Evolutionary conservation across 2,888 invertebrate species (phyloP).

Genomic region (Mylabris sibirica): DNA sequence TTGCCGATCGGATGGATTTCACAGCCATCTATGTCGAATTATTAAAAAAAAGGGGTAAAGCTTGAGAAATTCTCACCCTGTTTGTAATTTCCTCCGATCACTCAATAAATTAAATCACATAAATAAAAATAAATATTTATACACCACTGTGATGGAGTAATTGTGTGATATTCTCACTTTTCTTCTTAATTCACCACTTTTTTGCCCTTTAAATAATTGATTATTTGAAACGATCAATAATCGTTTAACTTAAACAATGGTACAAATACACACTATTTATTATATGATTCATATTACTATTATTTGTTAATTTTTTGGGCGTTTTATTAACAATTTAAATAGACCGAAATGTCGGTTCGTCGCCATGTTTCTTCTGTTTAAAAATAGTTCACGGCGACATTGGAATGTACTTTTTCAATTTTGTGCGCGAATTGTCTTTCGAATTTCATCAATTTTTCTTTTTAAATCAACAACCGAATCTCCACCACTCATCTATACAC

Average conservation of each 20-base stretch:
- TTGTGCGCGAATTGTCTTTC: slow-evolving; percentile 30
- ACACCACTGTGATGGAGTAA: background rate
- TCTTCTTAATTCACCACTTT: background rate
- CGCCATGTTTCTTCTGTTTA: slow-evolving; percentile 59
- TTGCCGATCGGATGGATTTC: background rate
- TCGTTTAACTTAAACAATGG: slow-evolving; percentile 12
- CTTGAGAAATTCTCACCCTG: background rate
- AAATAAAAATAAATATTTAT: background rate
- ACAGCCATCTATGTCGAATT: background rate
- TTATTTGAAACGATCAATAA: background rate
- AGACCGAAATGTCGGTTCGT: slow-evolving; percentile 48
- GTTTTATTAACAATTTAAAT: slow-evolving; percentile 51
- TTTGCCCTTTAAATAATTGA: background rate
- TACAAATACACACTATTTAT: background rate
- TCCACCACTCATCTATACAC: background rate
- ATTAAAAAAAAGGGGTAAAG: background rate
- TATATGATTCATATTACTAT: slow-evolving; percentile 25
- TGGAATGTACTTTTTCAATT: slow-evolving; percentile 48
- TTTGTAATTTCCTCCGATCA: background rate
- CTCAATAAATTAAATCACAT: slow-evolving; percentile 1
- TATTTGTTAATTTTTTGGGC: slow-evolving; percentile 37
- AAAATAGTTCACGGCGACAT: slow-evolving; percentile 56
- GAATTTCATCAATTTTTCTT: background rate
- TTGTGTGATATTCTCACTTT: background rate
- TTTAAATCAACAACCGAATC: background rate